Conservation (phyloP, 2,797 vertebrate species). For the Poecilia gillii region DNA sequence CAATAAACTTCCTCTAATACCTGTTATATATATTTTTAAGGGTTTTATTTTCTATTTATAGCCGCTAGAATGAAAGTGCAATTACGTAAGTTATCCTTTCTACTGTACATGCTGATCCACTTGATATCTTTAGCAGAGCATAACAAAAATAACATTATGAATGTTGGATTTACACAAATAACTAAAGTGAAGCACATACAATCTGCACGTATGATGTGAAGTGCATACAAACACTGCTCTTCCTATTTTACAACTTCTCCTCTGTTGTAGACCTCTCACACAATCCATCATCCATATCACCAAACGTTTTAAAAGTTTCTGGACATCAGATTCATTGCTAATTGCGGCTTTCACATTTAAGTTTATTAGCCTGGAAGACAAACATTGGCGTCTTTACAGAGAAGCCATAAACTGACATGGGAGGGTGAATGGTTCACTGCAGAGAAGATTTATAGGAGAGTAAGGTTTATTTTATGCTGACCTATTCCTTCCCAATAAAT, state of each 20-base stretch:
- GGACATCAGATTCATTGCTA: not conserved
- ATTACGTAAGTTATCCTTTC: not conserved
- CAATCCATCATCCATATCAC: not conserved
- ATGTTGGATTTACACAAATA: not conserved
- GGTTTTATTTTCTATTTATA: slow-evolving; percentile 2
- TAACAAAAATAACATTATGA: not conserved
- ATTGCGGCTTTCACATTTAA: slow-evolving; percentile 24
- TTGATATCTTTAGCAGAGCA: not conserved
- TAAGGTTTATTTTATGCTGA: slow-evolving; percentile 27
- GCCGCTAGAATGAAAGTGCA: not conserved
- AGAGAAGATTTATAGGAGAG: slow-evolving; percentile 35
- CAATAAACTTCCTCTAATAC: not conserved
- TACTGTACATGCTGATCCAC: not conserved
- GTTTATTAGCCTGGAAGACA: slow-evolving; percentile 3
- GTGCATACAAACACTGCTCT: not conserved
- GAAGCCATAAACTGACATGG: slow-evolving; percentile 33
- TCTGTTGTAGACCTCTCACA: not conserved
- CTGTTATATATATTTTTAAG: not conserved
- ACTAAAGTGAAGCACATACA: not conserved
- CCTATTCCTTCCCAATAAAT: slow-evolving; percentile 42
- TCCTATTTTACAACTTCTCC: slow-evolving; percentile 1
- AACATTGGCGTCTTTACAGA: slow-evolving; percentile 20
- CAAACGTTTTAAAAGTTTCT: slow-evolving; percentile 4
- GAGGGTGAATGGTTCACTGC: not conserved
- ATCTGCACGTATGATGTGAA: not conserved